A percentile compares a stretch with the other conserved stretches of the same genome.
Evolutionary conservation across 2,888 invertebrate genomes (phyloP).

Genomic region (Sussaba pulchella): DNA sequence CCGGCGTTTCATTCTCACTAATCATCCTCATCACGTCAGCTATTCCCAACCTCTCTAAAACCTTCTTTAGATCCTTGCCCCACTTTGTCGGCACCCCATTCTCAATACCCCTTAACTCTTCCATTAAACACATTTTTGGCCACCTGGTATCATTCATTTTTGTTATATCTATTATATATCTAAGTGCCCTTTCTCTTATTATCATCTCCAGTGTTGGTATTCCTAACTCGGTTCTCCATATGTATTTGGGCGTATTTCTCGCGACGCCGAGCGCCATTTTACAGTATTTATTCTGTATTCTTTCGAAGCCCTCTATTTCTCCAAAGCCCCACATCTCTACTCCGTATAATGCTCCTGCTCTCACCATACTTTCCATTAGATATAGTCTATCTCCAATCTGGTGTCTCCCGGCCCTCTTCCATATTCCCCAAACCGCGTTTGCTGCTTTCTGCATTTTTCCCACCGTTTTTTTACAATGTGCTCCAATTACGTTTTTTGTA

Average conservation of each 20-base stretch:
- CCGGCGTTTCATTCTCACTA: too few species aligned
- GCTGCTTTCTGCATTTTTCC: background rate
- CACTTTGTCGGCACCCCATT: conserved; percentile 15
- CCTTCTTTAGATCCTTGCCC: conserved; percentile 11
- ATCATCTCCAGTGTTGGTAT: conserved; percentile 7
- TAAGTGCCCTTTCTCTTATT: conserved; percentile 37
- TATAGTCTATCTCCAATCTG: conserved; percentile 18
- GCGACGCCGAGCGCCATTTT: conserved; percentile 32
- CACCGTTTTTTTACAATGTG: background rate
- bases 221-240: conserved; percentile 35
- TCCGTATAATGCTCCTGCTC: conserved; percentile 29
- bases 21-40: too few species aligned
- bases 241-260: conserved; percentile 18
- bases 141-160: conserved; percentile 15
- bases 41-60: too few species aligned
- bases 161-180: background rate
- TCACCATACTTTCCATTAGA: conserved; percentile 26
- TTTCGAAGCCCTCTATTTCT: background rate
- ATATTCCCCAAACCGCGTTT: background rate
- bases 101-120: background rate
- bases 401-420: conserved; percentile 3
- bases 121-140: conserved; percentile 25
- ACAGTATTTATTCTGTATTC: conserved; percentile 19
- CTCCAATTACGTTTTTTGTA: conserved; percentile 2
- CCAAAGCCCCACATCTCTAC: conserved; percentile 29